phyloP scores from a whole-genome alignment of 2,113 vertebrate species.

The Syrmaticus mikado region DNA sequence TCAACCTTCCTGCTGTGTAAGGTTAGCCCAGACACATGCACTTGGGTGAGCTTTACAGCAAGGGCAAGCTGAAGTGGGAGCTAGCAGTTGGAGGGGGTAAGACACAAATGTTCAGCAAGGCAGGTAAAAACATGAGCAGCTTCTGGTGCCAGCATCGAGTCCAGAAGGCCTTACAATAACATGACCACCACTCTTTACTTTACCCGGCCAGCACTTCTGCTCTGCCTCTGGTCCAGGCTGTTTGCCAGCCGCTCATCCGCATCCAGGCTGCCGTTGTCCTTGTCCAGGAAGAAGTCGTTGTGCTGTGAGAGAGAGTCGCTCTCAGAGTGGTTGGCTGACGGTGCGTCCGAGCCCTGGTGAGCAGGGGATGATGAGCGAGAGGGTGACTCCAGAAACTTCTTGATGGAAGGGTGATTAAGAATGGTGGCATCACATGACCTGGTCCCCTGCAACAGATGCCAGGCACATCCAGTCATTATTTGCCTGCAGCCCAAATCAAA shows the following conservation, averaged over 20 bases:
- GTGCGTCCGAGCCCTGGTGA: constrained; percentile 94
- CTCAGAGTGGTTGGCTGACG: constrained; percentile 91
- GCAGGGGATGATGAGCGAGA: constrained; percentile 95
- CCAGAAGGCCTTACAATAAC: constrained; percentile 38
- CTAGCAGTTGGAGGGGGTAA: neutral
- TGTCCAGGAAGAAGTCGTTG: constrained; percentile 84
- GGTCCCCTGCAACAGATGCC: constrained; percentile 73
- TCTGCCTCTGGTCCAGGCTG: constrained; percentile 83
- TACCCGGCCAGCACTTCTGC: constrained; percentile 86
- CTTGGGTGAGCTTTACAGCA: constrained; percentile 18
- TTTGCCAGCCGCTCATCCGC: constrained; percentile 79
- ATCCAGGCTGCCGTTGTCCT: constrained; percentile 80
- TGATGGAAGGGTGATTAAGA: constrained; percentile 96
- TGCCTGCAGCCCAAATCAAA: neutral
- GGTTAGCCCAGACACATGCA: neutral
- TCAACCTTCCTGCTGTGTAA: neutral
- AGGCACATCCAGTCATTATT: neutral
- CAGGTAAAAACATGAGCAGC: constrained; percentile 23
- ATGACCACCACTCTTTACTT: constrained; percentile 45
- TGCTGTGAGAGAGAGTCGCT: constrained; percentile 93
- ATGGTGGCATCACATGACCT: constrained; percentile 86
- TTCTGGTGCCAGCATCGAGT: constrained; percentile 5
- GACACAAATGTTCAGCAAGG: constrained; percentile 53
- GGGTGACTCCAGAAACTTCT: constrained; percentile 93
- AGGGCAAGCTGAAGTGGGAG: constrained; percentile 39